phyloP scores from a whole-genome alignment of 2,113 vertebrate species.

The Microtus pennsylvanicus region DNA sequence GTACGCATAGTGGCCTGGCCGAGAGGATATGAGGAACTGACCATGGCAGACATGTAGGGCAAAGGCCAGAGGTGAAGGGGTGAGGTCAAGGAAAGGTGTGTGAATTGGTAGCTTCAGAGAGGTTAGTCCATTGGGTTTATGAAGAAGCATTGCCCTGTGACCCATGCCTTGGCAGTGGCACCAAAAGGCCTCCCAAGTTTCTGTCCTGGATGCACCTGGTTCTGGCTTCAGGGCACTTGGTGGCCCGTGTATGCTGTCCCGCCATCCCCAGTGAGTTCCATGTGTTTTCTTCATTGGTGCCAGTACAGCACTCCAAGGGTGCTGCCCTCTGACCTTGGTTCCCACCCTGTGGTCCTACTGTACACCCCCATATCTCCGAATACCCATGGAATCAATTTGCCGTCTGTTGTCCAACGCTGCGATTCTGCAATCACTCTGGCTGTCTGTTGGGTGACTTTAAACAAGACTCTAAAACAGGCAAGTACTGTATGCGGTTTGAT shows the following conservation, averaged over 20 bases:
- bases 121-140: background rate
- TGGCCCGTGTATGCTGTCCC: background rate
- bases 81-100: background rate
- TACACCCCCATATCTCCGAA: no score
- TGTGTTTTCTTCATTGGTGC: background rate
- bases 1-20: background rate
- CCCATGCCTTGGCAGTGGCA: background rate
- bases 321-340: background rate
- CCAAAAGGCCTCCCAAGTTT: background rate
- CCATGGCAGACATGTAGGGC: background rate
- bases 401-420: rapidly evolving
- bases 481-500: no score
- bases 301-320: background rate
- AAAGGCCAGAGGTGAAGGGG: background rate
- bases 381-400: background rate
- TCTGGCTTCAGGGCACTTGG: background rate
- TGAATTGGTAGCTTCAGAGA: background rate
- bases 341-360: background rate
- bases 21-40: background rate
- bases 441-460: no score
- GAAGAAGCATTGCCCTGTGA: background rate
- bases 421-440: background rate
- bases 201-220: background rate
- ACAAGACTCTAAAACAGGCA: no score
- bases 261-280: background rate